phyloP scores from a whole-genome alignment of 2,113 vertebrate species.

The Phalacrocorax carbo region DNA sequence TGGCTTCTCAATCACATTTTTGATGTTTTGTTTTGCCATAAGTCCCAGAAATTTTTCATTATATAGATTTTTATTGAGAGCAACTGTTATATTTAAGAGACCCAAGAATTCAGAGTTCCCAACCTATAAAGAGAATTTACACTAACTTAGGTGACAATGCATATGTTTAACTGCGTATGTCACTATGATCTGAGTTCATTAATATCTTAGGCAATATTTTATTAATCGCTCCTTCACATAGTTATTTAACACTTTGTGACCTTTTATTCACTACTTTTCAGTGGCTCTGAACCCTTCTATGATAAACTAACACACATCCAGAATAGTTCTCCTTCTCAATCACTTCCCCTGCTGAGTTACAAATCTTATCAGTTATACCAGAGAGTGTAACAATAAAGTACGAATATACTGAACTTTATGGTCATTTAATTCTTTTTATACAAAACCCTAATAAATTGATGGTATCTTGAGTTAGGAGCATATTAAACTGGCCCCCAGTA shows the following conservation, averaged over 20 bases:
- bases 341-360: not conserved
- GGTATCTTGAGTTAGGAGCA: not conserved
- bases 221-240: not conserved
- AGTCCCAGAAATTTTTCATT: not conserved
- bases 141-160: not conserved
- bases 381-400: not conserved
- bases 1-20: not conserved
- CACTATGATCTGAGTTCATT: not conserved
- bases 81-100: not conserved
- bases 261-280: not conserved
- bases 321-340: not conserved
- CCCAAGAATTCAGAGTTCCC: not conserved
- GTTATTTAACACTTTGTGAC: not conserved
- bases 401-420: not conserved
- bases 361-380: not conserved
- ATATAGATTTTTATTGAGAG: not conserved
- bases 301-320: not conserved
- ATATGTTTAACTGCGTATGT: not conserved
- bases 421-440: not conserved
- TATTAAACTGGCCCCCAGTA: not conserved
- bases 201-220: not conserved
- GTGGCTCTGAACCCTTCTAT: not conserved
- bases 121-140: not conserved
- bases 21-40: not conserved
- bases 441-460: not conserved